Conservation (phyloP, 1,140 invertebrate species). For the Aphelinus certus region DNA sequence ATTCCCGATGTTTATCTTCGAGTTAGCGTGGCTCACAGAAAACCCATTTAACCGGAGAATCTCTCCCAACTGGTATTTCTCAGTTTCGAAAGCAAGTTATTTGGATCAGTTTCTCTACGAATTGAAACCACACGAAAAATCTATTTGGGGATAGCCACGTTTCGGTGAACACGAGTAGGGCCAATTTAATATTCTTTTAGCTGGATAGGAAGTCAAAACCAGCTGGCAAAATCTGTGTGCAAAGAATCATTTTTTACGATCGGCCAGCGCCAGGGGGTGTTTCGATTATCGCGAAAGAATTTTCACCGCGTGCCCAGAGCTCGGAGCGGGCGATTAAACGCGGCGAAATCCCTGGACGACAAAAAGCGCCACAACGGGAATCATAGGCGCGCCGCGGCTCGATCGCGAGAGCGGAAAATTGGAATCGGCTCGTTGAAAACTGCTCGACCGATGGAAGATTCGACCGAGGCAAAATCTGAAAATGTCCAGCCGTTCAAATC, state of each 20-base stretch:
- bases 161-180: too few species aligned
- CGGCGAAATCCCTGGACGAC: not conserved
- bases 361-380: too few species aligned
- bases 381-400: not conserved
- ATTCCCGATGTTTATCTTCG: too few species aligned
- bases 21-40: too few species aligned
- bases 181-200: too few species aligned
- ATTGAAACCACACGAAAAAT: too few species aligned
- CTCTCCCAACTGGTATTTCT: too few species aligned
- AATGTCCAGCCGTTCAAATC: conserved; percentile 39
- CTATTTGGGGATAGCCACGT: too few species aligned
- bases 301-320: conserved; percentile 15
- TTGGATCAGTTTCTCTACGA: too few species aligned
- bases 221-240: conserved; percentile 22
- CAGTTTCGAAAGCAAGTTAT: too few species aligned
- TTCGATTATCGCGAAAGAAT: conserved; percentile 38
- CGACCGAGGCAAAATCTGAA: conserved; percentile 8
- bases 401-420: conserved; percentile 35
- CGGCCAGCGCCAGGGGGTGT: not conserved
- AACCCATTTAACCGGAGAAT: too few species aligned
- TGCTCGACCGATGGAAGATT: conserved; percentile 18
- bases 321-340: conserved; percentile 21
- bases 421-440: conserved; percentile 43
- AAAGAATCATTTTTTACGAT: not conserved
- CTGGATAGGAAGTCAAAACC: not conserved